Evolutionary conservation across 2,888 invertebrate genomes (phyloP).

Genomic region (Noctua fimbriata): DNA sequence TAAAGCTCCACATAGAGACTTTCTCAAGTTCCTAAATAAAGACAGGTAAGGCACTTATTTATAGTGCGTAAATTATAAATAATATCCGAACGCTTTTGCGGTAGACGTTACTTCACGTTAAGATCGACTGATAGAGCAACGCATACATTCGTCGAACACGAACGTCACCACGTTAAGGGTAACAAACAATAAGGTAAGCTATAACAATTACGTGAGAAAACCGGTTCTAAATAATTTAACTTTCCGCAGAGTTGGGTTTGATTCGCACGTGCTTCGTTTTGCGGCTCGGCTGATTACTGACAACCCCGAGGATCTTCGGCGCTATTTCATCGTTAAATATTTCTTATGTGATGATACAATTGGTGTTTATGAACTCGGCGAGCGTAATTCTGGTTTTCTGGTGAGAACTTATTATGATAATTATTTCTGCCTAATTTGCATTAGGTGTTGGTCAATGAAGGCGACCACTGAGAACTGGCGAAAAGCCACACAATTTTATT

Average conservation of each 20-base stretch:
- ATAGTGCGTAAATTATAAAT: not conserved
- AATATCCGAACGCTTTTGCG: not conserved
- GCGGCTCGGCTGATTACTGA: constrained; percentile 94
- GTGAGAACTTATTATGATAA: constrained; percentile 65
- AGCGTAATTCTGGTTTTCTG: constrained; percentile 92
- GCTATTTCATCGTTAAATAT: constrained; percentile 95
- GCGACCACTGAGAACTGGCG: not conserved
- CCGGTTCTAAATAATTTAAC: not conserved
- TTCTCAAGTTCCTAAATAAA: constrained; percentile 94
- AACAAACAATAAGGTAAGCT: not conserved
- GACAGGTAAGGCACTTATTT: constrained; percentile 91
- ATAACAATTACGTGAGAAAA: not conserved
- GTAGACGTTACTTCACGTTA: too few species aligned
- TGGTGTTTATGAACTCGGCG: constrained; percentile 94
- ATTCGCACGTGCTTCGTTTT: constrained; percentile 95
- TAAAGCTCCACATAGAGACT: constrained; percentile 94
- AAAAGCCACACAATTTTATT: not conserved
- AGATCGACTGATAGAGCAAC: too few species aligned
- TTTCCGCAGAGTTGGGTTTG: constrained; percentile 91
- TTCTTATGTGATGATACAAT: constrained; percentile 96
- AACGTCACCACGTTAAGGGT: not conserved
- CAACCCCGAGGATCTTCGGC: constrained; percentile 91
- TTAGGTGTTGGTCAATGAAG: not conserved
- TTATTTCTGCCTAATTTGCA: not conserved
- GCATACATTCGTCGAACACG: not conserved